Evolutionary conservation across 1,140 invertebrate species (phyloP).

Genomic region (Diuraphis noxia): DNA sequence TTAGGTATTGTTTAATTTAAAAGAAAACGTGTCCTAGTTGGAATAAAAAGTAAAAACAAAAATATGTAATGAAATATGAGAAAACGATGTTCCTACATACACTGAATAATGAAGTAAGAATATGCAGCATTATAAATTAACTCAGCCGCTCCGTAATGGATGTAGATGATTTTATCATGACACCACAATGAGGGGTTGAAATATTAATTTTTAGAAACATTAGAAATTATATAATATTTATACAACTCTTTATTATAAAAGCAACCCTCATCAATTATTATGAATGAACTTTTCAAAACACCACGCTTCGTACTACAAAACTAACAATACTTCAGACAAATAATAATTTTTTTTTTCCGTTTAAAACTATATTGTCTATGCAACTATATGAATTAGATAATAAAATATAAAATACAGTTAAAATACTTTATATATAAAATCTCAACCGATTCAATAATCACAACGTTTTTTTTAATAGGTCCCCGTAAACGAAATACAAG

Average conservation of each 20-base stretch:
- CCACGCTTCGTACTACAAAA: background rate
- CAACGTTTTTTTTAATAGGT: background rate
- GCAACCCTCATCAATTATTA: background rate
- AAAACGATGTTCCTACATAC: background rate
- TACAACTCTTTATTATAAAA: background rate
- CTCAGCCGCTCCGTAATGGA: background rate
- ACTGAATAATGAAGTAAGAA: background rate
- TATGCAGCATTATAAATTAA: background rate
- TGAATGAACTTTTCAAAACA: background rate
- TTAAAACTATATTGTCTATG: background rate
- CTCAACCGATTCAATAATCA: background rate
- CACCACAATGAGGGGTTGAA: background rate
- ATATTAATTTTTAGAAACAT: conserved; percentile 6
- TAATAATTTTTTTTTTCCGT: background rate
- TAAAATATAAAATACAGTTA: background rate
- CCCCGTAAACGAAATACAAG: background rate
- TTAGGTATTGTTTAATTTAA: background rate
- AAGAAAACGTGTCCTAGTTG: background rate
- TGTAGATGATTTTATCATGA: background rate
- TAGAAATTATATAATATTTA: background rate
- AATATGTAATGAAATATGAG: background rate
- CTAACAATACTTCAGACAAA: background rate
- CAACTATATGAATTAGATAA: background rate
- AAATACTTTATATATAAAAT: background rate
- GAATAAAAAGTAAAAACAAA: background rate